Base-by-base conservation (phyloP, 2,797 vertebrate genomes). In the Acanthiza pusilla region DNA sequence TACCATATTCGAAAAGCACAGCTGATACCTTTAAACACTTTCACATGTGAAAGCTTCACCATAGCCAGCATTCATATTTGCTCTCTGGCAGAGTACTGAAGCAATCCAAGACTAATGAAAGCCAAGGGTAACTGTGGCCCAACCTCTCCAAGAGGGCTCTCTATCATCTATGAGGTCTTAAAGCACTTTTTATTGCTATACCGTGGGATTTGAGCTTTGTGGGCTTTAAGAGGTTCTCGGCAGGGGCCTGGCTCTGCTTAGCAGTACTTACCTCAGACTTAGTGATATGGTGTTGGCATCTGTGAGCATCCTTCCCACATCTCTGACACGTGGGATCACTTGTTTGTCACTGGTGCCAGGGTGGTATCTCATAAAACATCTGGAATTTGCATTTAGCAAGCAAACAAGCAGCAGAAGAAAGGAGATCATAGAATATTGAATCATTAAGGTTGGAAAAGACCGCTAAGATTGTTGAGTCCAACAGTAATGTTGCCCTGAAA, bases 1-100 rank as follows among this genome's bases (percentile, higher is more conserved):
- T 62, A 27, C 57, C 19, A 0, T 76, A 38, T 93, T 90, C 22
- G 13, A 68, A 92, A 71, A 91, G 57, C 65, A 74, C 71, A 92
- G 71, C 62, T 86, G 74, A 54, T 94, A 67, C 51, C 71, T 89
- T 93, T 94, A 96, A 96, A 48, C 2, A 4, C 30, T 93, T 94
- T 79, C 61, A 82, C 53, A 84, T 88, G 79, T 84, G 71, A 55
- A 80, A 85, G 14, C 79, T 93, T 90, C 58, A 48, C 58, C 2
- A 1, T 22, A 45, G 60, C 75, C 82, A 81, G 79, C 81, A 66
- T 70, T 85, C 0, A 0, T 34, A 38, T 85, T 73, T 92, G 43
- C 66, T 88, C 65, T 75, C 72, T 23, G 14, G 55, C 63, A 76
- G 55, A 10, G 23, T 32, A 40, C 34, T 53, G 84, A 81, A 88